phyloP scores from a whole-genome alignment of 2,113 vertebrate genomes.

The Sorex araneus region DNA sequence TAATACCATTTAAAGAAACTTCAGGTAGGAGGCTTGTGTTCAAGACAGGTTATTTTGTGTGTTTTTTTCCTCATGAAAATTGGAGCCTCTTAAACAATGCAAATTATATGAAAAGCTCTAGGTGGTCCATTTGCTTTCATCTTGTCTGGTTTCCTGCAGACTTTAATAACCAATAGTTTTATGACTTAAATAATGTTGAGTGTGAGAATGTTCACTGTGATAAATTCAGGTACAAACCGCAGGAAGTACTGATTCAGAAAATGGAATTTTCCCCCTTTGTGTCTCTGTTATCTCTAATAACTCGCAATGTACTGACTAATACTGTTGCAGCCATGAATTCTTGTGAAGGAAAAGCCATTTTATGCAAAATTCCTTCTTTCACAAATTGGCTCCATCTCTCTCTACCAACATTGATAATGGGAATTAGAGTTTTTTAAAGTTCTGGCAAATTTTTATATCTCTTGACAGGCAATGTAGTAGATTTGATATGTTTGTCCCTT shows the following conservation, averaged over 20 bases:
- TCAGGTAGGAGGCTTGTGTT: neutral
- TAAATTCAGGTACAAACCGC: slow-evolving; percentile 66
- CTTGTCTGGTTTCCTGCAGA: slow-evolving; percentile 66
- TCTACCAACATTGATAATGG: neutral
- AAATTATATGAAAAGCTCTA: slow-evolving; percentile 58
- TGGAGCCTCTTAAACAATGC: slow-evolving; percentile 47
- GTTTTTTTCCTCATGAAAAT: slow-evolving; percentile 19
- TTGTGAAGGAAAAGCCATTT: neutral
- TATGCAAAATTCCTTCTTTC: slow-evolving; percentile 23
- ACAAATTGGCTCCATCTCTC: neutral
- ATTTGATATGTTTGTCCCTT: neutral
- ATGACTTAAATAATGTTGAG: slow-evolving; percentile 71
- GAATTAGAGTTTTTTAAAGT: neutral
- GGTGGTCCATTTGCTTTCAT: slow-evolving; percentile 54
- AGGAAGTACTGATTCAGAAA: slow-evolving; percentile 62
- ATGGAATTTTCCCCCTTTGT: slow-evolving; percentile 45
- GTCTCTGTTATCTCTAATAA: slow-evolving; percentile 24
- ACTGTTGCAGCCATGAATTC: neutral
- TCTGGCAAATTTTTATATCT: neutral
- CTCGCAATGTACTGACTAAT: neutral
- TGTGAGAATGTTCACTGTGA: slow-evolving; percentile 71
- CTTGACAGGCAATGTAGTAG: neutral
- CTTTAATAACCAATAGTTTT: slow-evolving; percentile 69
- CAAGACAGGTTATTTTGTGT: neutral
- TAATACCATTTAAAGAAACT: neutral